These are phyloP conservation scores for Stomatorhinus ivindoensis DNA, from an alignment of 2,113 vertebrate genomes.

Conservation along the genomic window DNA sequence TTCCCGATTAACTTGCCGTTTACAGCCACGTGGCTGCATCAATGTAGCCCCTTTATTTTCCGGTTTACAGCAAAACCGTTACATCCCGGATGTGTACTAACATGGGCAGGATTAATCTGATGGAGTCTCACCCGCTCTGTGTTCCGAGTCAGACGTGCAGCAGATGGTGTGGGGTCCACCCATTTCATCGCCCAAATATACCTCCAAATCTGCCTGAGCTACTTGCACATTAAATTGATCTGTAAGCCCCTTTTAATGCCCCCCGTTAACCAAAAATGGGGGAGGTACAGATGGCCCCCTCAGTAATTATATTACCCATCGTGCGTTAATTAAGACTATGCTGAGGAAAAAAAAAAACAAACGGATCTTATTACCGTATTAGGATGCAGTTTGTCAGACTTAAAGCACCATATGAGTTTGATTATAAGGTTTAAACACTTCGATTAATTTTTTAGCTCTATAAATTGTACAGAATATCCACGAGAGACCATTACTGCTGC, in stretches of 20 bases:
- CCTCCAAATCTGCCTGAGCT: conserved; percentile 42
- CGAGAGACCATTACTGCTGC: neutral
- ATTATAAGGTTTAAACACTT: neutral
- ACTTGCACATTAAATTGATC: conserved; percentile 26
- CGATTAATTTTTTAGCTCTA: neutral
- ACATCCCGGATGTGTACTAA: neutral
- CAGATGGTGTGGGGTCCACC: conserved; percentile 45
- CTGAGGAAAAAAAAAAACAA: neutral
- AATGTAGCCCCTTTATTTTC: neutral
- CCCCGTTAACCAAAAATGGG: neutral
- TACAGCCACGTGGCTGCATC: neutral
- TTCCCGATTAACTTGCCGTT: neutral
- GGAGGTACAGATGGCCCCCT: conserved; percentile 19
- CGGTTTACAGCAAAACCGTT: neutral
- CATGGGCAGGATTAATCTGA: neutral
- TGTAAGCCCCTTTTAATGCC: conserved; percentile 8
- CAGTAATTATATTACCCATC: conserved; percentile 1
- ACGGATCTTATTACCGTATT: neutral
- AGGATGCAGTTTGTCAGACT: neutral
- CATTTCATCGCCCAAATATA: conserved; percentile 42
- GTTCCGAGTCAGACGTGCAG: conserved; percentile 39
- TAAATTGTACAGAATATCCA: neutral
- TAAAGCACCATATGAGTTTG: neutral
- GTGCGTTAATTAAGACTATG: neutral
- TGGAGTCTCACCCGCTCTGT: neutral